phyloP scores from a whole-genome alignment of 2,797 vertebrate species.

The Malurus leucopterus region DNA sequence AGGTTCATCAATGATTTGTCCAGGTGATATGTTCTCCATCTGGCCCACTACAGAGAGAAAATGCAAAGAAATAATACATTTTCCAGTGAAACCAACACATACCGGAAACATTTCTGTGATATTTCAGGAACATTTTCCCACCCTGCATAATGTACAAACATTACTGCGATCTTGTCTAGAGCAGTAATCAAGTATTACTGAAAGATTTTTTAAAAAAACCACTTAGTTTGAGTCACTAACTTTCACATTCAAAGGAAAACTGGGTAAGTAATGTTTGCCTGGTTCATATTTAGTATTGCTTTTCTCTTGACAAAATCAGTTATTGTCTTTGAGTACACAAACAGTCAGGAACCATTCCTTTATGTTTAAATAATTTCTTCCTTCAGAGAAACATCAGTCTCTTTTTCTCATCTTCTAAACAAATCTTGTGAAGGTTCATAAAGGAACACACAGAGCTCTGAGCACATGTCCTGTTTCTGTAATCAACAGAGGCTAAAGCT shows the following conservation, averaged over 20 bases:
- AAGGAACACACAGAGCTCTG: not conserved
- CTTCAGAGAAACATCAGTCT: not conserved
- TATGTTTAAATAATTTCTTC: not conserved
- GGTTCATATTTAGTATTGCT: not conserved
- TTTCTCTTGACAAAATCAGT: not conserved
- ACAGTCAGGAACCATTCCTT: not conserved
- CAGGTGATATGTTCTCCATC: constrained; percentile 91
- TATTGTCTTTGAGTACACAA: not conserved
- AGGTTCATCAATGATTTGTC: constrained; percentile 92
- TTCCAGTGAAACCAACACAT: not conserved
- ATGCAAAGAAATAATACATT: not conserved
- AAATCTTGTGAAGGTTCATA: not conserved
- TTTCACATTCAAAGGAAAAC: not conserved
- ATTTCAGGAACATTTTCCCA: not conserved
- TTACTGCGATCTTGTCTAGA: not conserved
- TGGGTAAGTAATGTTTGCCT: not conserved
- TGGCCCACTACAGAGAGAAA: constrained; percentile 77
- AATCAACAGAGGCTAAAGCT: not conserved
- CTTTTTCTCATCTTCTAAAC: not conserved
- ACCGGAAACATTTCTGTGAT: not conserved
- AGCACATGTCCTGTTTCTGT: not conserved
- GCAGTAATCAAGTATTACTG: not conserved
- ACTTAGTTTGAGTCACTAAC: not conserved
- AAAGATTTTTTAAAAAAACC: not conserved
- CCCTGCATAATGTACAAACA: not conserved